Evolutionary conservation across 2,113 vertebrate genomes (phyloP).

Genomic region (zebrafish (Danio rerio)): DNA sequence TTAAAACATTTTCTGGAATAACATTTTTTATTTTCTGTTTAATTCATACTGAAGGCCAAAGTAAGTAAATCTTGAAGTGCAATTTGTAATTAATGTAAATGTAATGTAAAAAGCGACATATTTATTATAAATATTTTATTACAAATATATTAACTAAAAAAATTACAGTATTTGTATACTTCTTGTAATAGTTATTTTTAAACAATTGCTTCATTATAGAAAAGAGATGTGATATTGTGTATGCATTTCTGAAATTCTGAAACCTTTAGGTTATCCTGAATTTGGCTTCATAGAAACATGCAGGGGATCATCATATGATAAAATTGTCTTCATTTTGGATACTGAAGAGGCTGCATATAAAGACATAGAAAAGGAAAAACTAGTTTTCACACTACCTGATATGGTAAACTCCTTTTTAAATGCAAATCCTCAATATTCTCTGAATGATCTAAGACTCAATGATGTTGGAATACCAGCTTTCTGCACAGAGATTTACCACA

Average conservation of each 20-base stretch:
- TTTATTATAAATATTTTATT: not conserved
- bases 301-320: not conserved
- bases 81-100: not conserved
- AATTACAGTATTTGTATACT: too few relatives aligned
- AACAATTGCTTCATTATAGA: too few relatives aligned
- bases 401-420: not conserved
- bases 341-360: conserved; percentile 2
- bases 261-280: not conserved
- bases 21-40: not conserved
- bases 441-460: not conserved
- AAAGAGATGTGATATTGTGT: too few relatives aligned
- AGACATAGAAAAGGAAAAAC: not conserved
- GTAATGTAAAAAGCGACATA: not conserved
- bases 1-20: not conserved
- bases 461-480: not conserved
- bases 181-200: too few relatives aligned
- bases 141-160: too few relatives aligned
- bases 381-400: not conserved
- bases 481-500: not conserved
- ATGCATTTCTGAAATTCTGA: not conserved
- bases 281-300: not conserved
- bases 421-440: fast-evolving
- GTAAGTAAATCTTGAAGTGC: not conserved
- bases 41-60: not conserved
- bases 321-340: not conserved